phyloP scores from a whole-genome alignment of 2,888 invertebrate species.

The Ophion slaviceki region DNA sequence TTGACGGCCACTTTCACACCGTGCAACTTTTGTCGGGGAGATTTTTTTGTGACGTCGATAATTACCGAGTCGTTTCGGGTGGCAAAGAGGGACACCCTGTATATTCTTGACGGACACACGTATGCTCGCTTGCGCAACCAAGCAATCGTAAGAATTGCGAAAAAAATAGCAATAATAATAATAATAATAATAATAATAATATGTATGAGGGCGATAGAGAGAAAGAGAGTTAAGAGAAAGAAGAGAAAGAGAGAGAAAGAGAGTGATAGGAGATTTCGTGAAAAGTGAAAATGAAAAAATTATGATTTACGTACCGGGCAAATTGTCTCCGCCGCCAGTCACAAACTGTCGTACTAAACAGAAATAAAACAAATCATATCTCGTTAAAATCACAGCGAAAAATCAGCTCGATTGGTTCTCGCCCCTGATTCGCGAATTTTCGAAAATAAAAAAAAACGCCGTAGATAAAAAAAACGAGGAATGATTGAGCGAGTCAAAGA shows the following conservation, averaged over 20 bases:
- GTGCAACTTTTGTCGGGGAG: no score
- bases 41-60: no score
- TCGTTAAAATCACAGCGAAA: conserved; percentile 79
- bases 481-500: not conserved
- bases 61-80: no score
- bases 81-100: no score
- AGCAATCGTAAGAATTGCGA: conserved; percentile 46
- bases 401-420: conserved; percentile 76
- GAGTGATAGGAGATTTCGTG: conserved; percentile 64
- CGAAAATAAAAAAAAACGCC: conserved; percentile 32
- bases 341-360: conserved; percentile 84
- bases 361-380: conserved; percentile 83
- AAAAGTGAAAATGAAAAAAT: conserved; percentile 80
- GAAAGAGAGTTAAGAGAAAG: conserved; percentile 61
- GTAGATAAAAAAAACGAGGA: conserved; percentile 38
- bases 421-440: conserved; percentile 71
- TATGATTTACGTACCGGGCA: conserved; percentile 85
- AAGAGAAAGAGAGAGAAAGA: conserved; percentile 61
- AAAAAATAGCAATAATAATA: conserved; percentile 24
- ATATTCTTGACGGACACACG: conserved; percentile 28
- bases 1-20: no score
- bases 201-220: conserved; percentile 53
- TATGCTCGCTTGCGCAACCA: conserved; percentile 36
- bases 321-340: conserved; percentile 85
- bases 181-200: conserved; percentile 42